Evolutionary conservation across 1,140 invertebrate species (phyloP), one percentile per base, ranked within the genome.

Genomic region (Sitobion miscanthi): DNA sequence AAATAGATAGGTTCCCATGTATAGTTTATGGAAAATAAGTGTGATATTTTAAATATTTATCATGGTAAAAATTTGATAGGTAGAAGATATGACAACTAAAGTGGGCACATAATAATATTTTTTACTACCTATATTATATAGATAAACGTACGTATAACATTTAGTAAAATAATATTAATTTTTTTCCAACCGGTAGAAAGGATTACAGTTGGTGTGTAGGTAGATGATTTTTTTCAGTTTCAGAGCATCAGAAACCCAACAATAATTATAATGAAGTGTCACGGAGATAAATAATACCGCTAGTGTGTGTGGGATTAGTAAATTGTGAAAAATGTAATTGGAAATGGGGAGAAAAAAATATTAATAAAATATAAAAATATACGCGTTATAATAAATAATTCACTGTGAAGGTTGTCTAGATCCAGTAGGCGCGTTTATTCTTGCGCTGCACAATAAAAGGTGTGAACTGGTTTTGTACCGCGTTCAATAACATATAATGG

Each of bases 381-480:
- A 93, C 47, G 82, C 91, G 77, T 93, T 93, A 35, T 35, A 85
- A 93, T 93, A 93, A 93, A 93, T 93, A 93, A 93, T 93, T 92
- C 91, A 82, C 69, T 85, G 91, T 45, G 91, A 93, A 93, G 91
- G 91, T 93, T 93, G 91, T 93, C 91, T 85, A 85, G 77, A 93
- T 85, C 77, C 77, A 85, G 82, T 85, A 85, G 77, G 82, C 82
- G 77, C 91, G 91, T 85, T 85, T 93, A 85, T 93, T 93, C 91
- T 93, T 93, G 49, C 49, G 82, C 91, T 85, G 82, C 49, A 93
- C 82, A 85, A 93, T 93, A 93, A 93, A 91, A 93, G 91, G 91
- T 93, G 91, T 93, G 91, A 93, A 93, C 91, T 93, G 91, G 91
- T 93, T 93, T 93, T 93, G 91, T 93, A 83, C 91, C 49, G 42